Evolutionary conservation across 92 coral and sea anemone species (phyloP).

Genomic region (Phenganax subtilis): DNA sequence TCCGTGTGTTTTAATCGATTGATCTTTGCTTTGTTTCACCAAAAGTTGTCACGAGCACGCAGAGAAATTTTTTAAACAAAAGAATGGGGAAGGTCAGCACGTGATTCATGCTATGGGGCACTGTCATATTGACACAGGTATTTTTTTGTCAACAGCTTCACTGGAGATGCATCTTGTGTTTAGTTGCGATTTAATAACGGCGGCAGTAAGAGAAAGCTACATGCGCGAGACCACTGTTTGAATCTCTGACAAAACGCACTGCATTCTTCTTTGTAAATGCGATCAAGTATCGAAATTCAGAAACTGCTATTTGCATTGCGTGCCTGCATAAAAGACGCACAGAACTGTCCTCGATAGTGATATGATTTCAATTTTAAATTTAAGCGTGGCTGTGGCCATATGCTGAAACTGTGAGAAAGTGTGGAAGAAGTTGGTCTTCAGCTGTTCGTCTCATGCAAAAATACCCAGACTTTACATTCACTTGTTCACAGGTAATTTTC

Average conservation of each 20-base stretch:
- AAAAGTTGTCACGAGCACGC: conserved; percentile 82
- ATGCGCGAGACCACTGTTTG: no score
- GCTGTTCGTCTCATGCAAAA: conserved; percentile 82
- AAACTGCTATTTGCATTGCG: no score
- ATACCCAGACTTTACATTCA: conserved; percentile 86
- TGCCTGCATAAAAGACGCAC: no score
- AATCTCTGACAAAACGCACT: no score
- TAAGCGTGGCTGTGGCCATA: conserved; percentile 99
- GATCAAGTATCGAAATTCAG: no score
- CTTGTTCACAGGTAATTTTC: conserved; percentile 75
- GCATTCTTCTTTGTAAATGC: no score
- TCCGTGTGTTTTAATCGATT: background rate
- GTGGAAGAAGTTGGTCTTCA: conserved; percentile 94
- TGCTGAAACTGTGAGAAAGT: conserved; percentile 86
- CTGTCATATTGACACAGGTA: conserved; percentile 96
- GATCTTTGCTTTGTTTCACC: background rate
- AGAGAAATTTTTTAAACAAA: conserved; percentile 60
- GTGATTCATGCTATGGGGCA: conserved; percentile 90
- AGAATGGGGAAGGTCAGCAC: conserved; percentile 90
- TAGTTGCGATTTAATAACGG: no score
- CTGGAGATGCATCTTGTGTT: no score
- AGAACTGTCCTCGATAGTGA: background rate
- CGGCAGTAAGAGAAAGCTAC: no score
- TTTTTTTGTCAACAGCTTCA: background rate
- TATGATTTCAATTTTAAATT: background rate